Conservation (phyloP, 2,888 invertebrate species). For the Keiferia lycopersicella region DNA sequence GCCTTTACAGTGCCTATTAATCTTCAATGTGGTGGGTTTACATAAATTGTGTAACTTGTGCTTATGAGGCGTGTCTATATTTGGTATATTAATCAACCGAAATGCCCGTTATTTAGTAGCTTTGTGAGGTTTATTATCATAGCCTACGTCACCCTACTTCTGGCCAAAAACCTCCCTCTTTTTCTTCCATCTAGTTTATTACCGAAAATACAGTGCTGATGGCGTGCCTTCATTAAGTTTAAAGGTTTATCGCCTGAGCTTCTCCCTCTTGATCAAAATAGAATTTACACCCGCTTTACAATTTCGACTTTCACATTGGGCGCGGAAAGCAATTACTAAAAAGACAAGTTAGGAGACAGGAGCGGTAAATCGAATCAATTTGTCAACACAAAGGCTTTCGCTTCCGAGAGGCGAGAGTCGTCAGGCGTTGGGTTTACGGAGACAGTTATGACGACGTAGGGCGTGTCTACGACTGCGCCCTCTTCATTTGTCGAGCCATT, state of each 20-base stretch:
- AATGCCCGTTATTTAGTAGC: no score
- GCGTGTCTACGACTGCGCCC: constrained; percentile 72
- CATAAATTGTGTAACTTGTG: constrained; percentile 23
- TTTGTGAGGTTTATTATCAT: no score
- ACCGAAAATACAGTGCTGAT: neutral
- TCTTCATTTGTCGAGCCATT: constrained; percentile 80
- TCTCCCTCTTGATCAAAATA: neutral
- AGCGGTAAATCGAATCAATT: constrained; percentile 67
- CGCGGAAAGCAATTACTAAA: constrained; percentile 27
- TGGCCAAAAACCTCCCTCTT: no score
- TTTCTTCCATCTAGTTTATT: no score
- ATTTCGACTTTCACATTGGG: neutral
- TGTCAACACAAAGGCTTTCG: constrained; percentile 54
- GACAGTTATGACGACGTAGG: constrained; percentile 76
- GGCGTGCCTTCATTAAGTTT: neutral
- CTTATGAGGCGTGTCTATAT: constrained; percentile 8
- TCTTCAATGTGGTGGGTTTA: constrained; percentile 27
- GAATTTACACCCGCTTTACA: neutral
- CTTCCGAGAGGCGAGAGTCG: constrained; percentile 31
- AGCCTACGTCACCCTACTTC: no score
- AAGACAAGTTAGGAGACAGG: constrained; percentile 38
- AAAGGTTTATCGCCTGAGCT: neutral
- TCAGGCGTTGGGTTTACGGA: constrained; percentile 49
- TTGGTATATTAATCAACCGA: no score
- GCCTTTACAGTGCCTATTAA: constrained; percentile 23